phyloP scores from a whole-genome alignment of 2,797 vertebrate genomes.

The Anguilla marmorata region DNA sequence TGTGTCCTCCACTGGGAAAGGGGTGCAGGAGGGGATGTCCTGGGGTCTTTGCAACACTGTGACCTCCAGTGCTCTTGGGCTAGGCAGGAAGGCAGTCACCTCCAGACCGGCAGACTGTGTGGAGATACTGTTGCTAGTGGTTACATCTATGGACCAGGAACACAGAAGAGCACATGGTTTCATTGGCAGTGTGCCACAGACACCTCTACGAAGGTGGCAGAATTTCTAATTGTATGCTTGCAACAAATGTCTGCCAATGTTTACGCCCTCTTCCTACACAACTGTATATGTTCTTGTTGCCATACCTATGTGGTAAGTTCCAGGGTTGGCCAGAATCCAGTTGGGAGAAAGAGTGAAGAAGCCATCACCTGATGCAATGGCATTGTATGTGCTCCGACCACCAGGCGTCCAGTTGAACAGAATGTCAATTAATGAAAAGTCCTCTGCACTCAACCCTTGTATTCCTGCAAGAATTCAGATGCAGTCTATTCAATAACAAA shows the following conservation, averaged over 20 bases:
- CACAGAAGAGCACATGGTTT: background rate
- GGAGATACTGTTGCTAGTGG: slow-evolving; percentile 52
- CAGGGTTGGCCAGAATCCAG: slow-evolving; percentile 51
- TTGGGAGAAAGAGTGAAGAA: slow-evolving; percentile 55
- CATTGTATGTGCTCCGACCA: slow-evolving; percentile 55
- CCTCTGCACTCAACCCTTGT: slow-evolving; percentile 30
- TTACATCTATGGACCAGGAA: slow-evolving; percentile 49
- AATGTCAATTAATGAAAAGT: slow-evolving; percentile 52
- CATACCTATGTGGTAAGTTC: slow-evolving; percentile 58
- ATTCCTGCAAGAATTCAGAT: slow-evolving; percentile 45
- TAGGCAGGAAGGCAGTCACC: slow-evolving; percentile 39
- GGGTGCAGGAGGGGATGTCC: slow-evolving; percentile 43
- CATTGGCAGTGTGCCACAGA: background rate
- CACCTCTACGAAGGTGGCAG: too few species aligned
- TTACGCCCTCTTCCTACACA: background rate
- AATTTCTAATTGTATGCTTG: too few species aligned
- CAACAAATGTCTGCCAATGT: too few species aligned
- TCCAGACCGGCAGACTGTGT: slow-evolving; percentile 45
- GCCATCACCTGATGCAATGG: slow-evolving; percentile 51
- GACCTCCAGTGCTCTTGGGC: slow-evolving; percentile 38
- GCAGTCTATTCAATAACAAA: background rate
- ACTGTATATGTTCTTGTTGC: slow-evolving; percentile 19
- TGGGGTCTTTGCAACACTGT: slow-evolving; percentile 45
- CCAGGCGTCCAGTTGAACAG: slow-evolving; percentile 47
- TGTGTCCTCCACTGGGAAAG: slow-evolving; percentile 34